Conservation (phyloP, 2,888 invertebrate species). For the Seira musarum region DNA sequence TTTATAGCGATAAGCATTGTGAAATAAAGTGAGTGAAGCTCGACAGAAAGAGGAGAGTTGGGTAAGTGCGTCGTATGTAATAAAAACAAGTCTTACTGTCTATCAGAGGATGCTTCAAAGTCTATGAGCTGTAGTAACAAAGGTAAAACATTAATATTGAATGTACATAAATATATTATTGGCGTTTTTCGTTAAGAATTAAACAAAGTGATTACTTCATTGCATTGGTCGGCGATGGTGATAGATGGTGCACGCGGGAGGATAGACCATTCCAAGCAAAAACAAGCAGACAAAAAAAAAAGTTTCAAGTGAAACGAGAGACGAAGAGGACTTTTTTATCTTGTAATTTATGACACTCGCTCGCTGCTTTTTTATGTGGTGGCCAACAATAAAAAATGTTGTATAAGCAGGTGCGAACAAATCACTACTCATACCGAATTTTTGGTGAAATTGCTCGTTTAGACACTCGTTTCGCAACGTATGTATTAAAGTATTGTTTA, state of each 20-base stretch:
- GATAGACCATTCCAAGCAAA: no score
- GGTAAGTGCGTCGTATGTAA: neutral
- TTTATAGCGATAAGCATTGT: neutral
- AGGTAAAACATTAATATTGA: no score
- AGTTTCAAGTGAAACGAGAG: neutral
- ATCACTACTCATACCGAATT: neutral
- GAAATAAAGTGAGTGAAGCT: neutral
- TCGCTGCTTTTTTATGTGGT: conserved; percentile 4
- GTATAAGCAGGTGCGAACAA: conserved; percentile 13
- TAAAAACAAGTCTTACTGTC: neutral
- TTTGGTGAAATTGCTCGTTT: no score
- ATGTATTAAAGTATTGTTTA: neutral
- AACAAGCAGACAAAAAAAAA: no score
- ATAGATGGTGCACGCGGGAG: neutral
- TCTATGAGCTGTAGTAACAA: no score
- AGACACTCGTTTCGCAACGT: no score
- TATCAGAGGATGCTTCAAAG: neutral
- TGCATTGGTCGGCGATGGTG: neutral
- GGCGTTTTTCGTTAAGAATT: neutral
- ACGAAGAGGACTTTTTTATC: neutral
- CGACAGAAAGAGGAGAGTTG: neutral
- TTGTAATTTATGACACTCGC: conserved; percentile 3
- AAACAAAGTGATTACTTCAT: neutral
- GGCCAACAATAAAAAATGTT: neutral
- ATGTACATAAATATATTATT: no score